These are phyloP conservation scores for Pandemis cinnamomeana DNA, from an alignment of 2,888 invertebrate genomes.

Conservation along the genomic window DNA sequence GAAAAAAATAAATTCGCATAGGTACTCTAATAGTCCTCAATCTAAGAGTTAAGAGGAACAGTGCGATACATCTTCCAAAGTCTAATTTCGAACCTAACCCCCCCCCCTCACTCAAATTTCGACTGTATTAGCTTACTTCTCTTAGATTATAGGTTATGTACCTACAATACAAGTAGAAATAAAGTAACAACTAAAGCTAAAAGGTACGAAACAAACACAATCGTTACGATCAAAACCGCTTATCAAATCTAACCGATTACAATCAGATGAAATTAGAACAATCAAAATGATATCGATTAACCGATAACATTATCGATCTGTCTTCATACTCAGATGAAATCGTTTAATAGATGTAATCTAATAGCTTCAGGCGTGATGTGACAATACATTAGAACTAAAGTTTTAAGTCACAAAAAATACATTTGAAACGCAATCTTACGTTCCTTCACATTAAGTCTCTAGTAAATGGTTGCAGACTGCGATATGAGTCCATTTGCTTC, in stretches of 20 bases:
- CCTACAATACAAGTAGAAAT: background rate
- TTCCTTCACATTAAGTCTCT: background rate
- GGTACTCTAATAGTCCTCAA: too few relatives aligned
- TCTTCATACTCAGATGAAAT: constrained; percentile 28
- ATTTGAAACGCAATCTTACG: background rate
- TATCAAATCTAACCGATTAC: constrained; percentile 26
- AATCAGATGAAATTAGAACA: constrained; percentile 31
- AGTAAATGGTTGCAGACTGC: background rate
- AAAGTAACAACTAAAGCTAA: constrained; percentile 10
- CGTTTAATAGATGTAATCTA: constrained; percentile 5
- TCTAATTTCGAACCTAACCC: too few relatives aligned
- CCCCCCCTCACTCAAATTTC: too few relatives aligned
- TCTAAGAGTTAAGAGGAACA: too few relatives aligned
- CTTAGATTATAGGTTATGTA: background rate
- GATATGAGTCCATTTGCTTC: background rate
- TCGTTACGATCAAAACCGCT: background rate
- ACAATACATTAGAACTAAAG: background rate
- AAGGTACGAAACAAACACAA: background rate
- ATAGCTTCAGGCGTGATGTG: constrained; percentile 5
- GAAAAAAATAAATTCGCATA: too few relatives aligned
- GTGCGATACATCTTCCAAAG: too few relatives aligned
- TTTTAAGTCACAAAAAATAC: background rate
- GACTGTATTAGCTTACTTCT: too few relatives aligned
- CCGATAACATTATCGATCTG: constrained; percentile 31
- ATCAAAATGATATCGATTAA: constrained; percentile 17